Conservation (phyloP, 2,797 vertebrate genomes). For the Glyptemys insculpta region DNA sequence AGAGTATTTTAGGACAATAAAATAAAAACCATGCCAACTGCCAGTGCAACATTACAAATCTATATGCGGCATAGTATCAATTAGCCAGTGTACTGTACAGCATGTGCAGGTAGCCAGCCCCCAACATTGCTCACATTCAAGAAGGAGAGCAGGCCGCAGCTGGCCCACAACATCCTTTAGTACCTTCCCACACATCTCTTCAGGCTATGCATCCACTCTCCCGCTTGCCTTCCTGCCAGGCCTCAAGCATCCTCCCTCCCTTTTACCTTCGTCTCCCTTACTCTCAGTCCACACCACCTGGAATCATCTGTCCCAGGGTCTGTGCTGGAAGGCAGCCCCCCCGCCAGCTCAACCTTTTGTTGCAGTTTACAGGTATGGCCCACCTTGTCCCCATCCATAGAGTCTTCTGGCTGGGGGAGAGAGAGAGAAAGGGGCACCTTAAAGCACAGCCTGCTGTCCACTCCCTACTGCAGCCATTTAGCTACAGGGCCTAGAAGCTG, state of each 20-base stretch:
- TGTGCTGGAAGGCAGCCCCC: rapidly evolving
- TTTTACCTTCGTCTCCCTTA: too few species aligned
- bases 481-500: background rate
- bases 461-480: background rate
- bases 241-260: too few species aligned
- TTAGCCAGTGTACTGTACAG: background rate
- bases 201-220: background rate
- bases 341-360: too few species aligned
- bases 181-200: background rate
- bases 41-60: background rate
- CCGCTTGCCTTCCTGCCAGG: too few species aligned
- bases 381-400: background rate
- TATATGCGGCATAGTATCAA: background rate
- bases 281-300: too few species aligned
- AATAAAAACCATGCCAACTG: background rate
- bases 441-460: rapidly evolving
- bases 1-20: background rate
- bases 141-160: background rate
- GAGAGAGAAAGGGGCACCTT: background rate
- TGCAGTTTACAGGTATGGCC: background rate
- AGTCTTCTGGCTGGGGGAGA: background rate
- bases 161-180: background rate
- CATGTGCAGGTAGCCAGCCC: background rate
- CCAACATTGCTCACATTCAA: background rate
- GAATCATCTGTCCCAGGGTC: too few species aligned